phyloP scores from a whole-genome alignment of 2,797 vertebrate genomes.

The Podarcis siculus region DNA sequence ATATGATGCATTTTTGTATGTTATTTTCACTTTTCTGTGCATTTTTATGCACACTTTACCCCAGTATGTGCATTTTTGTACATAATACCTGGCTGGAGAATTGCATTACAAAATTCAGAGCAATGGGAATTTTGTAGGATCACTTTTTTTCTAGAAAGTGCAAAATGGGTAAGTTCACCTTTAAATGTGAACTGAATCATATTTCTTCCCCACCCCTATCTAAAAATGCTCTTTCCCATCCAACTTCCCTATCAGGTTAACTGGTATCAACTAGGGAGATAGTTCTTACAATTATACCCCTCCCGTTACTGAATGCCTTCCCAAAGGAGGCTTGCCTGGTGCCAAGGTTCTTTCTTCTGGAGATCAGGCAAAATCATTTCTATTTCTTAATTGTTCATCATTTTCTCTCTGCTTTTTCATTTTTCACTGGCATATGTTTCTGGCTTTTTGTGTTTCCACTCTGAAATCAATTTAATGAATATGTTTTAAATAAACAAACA shows the following conservation, averaged over 20 bases:
- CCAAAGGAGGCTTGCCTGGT: not conserved
- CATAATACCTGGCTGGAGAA: too few relatives aligned
- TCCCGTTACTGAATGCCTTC: not conserved
- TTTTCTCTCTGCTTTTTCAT: not conserved
- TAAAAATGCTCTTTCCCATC: not conserved
- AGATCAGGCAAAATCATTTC: not conserved
- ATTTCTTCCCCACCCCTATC: too few relatives aligned
- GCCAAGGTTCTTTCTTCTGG: not conserved
- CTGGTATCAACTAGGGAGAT: not conserved
- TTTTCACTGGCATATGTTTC: not conserved
- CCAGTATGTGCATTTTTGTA: too few relatives aligned
- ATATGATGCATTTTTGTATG: too few relatives aligned
- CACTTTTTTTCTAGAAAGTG: too few relatives aligned
- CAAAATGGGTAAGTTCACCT: too few relatives aligned
- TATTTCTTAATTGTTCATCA: not conserved
- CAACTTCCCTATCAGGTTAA: not conserved
- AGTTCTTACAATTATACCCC: not conserved
- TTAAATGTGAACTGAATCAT: too few relatives aligned
- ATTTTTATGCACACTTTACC: too few relatives aligned
- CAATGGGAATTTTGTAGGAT: too few relatives aligned
- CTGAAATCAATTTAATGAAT: not conserved
- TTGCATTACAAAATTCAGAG: too few relatives aligned
- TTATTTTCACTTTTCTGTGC: too few relatives aligned
- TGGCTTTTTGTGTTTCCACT: not conserved
- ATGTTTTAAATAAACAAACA: not conserved